Evolutionary conservation across 2,888 invertebrate species (phyloP).

Genomic region (Drosophila nr. perissopoda): DNA sequence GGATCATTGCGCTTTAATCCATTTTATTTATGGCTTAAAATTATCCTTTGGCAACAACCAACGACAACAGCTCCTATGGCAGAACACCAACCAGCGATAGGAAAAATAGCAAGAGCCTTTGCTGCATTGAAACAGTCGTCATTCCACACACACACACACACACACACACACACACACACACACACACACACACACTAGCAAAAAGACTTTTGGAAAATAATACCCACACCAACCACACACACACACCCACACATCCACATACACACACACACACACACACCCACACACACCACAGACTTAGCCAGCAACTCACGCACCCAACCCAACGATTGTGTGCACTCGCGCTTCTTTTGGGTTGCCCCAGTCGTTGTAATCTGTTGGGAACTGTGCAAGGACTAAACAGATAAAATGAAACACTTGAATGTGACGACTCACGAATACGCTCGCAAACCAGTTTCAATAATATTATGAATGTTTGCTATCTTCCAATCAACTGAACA

Average conservation of each 20-base stretch:
- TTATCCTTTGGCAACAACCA: conserved; percentile 70
- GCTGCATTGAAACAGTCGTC: conserved; percentile 63
- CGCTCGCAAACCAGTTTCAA: background rate
- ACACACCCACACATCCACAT: conserved; percentile 19
- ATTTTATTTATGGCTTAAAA: conserved; percentile 82
- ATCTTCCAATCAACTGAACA: background rate
- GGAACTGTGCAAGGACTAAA: conserved; percentile 54
- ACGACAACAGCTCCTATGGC: conserved; percentile 27
- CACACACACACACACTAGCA: conserved; percentile 21
- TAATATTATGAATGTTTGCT: background rate
- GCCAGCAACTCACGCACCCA: conserved; percentile 47
- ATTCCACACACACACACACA: conserved; percentile 45
- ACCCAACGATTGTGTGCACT: conserved; percentile 19
- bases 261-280: conserved; percentile 37
- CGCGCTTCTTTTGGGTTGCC: conserved; percentile 41
- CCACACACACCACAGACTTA: conserved; percentile 27
- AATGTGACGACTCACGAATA: conserved; percentile 3
- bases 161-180: conserved; percentile 37
- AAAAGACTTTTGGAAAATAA: conserved; percentile 54
- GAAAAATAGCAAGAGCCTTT: conserved; percentile 55
- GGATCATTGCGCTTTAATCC: conserved; percentile 82
- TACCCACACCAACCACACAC: conserved; percentile 15
- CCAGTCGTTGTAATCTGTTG: conserved; percentile 51
- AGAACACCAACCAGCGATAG: conserved; percentile 41
- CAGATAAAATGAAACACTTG: conserved; percentile 18